phyloP scores from a whole-genome alignment of 1,140 invertebrate genomes.

The Drosophila melanogaster region Release_6_plus_ISO1_MT NT_037436.4:7532501-7533000 shows the following conservation, averaged over 20 bases:
- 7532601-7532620: constrained; percentile 55
- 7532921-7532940: constrained; percentile 16
- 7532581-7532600: constrained; percentile 40
- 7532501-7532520: constrained; percentile 30
- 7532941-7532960: constrained; percentile 22
- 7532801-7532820: constrained; percentile 77
- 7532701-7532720: constrained; percentile 50
- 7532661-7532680: constrained; percentile 85
- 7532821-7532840: constrained; percentile 80
- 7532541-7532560: constrained; percentile 42
- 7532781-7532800: constrained; percentile 57
- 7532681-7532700: constrained; percentile 83
- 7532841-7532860: constrained; percentile 62
- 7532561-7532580: constrained; percentile 34
- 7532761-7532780: constrained; percentile 46
- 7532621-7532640: constrained; percentile 79
- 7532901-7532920: constrained; percentile 14
- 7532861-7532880: constrained; percentile 15
- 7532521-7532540: constrained; percentile 16
- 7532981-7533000: constrained; percentile 21
- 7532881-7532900: constrained; percentile 8
- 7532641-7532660: constrained; percentile 84
- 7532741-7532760: constrained; percentile 51
- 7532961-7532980: constrained; percentile 22
- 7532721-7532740: constrained; percentile 47